A percentile compares a stretch with the other conserved stretches of the same genome.
phyloP scores from a whole-genome alignment of 2,888 invertebrate species.

The Drosophila picticornis region DNA sequence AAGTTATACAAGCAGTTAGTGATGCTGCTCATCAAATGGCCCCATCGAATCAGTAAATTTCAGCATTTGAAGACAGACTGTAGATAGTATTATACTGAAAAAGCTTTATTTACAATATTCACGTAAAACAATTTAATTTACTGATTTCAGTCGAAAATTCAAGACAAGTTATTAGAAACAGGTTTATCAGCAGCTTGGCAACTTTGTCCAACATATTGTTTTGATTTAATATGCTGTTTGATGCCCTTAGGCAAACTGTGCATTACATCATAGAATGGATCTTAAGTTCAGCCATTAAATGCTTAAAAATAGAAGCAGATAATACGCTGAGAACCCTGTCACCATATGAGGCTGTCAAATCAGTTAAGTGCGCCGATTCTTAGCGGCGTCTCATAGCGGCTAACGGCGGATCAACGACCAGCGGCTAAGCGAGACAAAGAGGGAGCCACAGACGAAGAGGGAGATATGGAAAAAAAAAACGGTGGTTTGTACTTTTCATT shows the following conservation, averaged over 20 bases:
- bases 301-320: constrained; percentile 67
- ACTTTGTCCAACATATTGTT: constrained; percentile 7
- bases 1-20: neutral
- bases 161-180: constrained; percentile 4
- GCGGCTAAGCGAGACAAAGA: constrained; percentile 15
- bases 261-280: constrained; percentile 41
- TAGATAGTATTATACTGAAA: neutral
- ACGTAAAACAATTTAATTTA: neutral
- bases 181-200: neutral
- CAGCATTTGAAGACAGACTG: neutral
- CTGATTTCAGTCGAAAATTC: neutral
- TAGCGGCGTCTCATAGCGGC: constrained; percentile 45
- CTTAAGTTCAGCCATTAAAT: constrained; percentile 24
- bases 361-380: constrained; percentile 71
- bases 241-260: neutral
- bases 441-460: neutral
- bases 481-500: constrained; percentile 68
- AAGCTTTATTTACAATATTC: neutral
- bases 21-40: too few species aligned
- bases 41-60: neutral
- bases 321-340: constrained; percentile 46
- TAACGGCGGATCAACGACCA: constrained; percentile 72
- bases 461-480: constrained; percentile 17
- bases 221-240: neutral
- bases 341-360: constrained; percentile 65